phyloP scores from a whole-genome alignment of 2,888 invertebrate species.

The Nomada fabriciana region DNA sequence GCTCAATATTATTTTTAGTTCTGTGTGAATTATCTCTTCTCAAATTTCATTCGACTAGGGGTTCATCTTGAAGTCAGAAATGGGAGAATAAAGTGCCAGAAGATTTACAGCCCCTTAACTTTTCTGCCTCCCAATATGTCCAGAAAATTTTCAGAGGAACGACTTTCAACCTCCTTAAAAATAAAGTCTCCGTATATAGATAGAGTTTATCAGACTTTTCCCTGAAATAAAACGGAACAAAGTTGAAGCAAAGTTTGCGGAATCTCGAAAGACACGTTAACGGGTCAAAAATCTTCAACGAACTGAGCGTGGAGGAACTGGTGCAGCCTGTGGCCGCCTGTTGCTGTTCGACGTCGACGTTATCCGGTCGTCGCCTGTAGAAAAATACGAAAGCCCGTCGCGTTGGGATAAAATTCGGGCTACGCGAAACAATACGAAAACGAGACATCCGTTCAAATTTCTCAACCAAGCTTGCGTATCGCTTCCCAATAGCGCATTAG shows the following conservation, averaged over 20 bases:
- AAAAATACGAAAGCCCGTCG: constrained; percentile 23
- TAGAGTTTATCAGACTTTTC: neutral
- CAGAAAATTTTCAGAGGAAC: neutral
- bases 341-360: constrained; percentile 40
- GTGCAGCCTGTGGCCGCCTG: constrained; percentile 46
- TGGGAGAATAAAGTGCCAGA: too few relatives aligned
- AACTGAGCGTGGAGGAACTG: constrained; percentile 10
- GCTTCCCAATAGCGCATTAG: too few relatives aligned
- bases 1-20: too few relatives aligned
- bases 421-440: neutral
- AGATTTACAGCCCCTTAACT: neutral
- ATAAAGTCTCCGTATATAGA: neutral
- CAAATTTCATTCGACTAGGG: too few relatives aligned
- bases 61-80: too few relatives aligned
- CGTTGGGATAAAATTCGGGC: neutral
- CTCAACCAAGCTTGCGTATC: neutral
- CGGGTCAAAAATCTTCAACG: constrained; percentile 6
- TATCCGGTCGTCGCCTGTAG: constrained; percentile 16
- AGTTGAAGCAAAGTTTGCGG: constrained; percentile 12
- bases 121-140: neutral
- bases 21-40: too few relatives aligned
- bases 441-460: neutral
- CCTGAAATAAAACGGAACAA: neutral
- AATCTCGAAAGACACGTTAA: constrained; percentile 32
- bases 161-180: neutral